These are phyloP conservation scores for Falco punctatus DNA, from an alignment of 2,113 vertebrate species.

Conservation along the genomic window DNA sequence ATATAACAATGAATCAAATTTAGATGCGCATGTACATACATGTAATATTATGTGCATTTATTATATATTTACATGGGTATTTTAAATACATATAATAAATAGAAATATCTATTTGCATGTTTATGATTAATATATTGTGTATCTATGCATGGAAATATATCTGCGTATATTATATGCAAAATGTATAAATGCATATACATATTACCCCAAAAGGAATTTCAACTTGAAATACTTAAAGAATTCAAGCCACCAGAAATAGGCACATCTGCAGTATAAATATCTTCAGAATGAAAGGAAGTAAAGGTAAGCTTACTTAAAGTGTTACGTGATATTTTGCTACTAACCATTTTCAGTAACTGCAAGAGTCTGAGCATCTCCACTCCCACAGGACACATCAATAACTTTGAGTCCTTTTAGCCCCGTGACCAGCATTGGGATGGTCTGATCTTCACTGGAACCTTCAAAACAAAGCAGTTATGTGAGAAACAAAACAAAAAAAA, in stretches of 20 bases:
- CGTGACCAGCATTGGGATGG: conserved; percentile 92
- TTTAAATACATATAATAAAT: neutral
- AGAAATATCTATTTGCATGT: neutral
- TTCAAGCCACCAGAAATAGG: neutral
- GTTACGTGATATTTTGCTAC: neutral
- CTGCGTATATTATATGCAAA: neutral
- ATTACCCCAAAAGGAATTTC: neutral
- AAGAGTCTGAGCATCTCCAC: conserved; percentile 95
- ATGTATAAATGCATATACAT: neutral
- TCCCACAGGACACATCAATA: conserved; percentile 93
- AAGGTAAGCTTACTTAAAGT: neutral
- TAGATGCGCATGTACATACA: neutral
- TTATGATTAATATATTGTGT: neutral
- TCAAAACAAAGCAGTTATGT: conserved; percentile 32
- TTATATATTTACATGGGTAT: neutral
- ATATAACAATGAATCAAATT: neutral
- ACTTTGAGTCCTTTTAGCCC: conserved; percentile 95
- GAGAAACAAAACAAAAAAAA: neutral
- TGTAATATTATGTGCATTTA: neutral
- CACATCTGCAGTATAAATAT: neutral
- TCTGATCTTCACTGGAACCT: conserved; percentile 98
- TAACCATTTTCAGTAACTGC: conserved; percentile 95
- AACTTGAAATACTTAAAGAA: neutral
- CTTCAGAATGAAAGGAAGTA: neutral
- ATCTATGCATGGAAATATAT: neutral